Evolutionary conservation across 2,113 vertebrate genomes (phyloP).

Genomic region (Bungarus multicinctus): DNA sequence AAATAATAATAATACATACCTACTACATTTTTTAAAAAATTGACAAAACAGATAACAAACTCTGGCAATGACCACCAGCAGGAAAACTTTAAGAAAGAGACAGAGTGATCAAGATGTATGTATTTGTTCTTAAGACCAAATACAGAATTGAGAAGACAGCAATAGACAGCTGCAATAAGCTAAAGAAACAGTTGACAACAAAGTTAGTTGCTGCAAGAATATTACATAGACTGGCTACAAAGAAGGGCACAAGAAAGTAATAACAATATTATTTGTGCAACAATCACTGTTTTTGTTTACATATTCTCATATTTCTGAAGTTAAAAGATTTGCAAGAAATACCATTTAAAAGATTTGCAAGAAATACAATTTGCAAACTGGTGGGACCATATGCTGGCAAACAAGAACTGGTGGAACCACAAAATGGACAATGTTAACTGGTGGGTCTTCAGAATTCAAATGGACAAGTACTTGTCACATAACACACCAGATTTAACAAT

Average conservation of each 20-base stretch:
- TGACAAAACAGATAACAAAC: too few species aligned
- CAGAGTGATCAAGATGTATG: background rate
- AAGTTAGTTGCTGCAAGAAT: background rate
- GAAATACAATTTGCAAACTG: background rate
- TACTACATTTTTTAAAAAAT: background rate
- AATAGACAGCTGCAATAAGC: background rate
- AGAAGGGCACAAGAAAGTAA: background rate
- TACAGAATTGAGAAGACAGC: background rate
- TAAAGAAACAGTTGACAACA: background rate
- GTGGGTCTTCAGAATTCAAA: background rate
- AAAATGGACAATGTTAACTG: background rate
- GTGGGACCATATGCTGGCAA: background rate
- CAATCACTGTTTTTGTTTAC: too few species aligned
- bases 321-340: too few species aligned
- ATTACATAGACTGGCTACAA: background rate
- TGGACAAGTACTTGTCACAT: background rate
- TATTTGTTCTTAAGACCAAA: background rate
- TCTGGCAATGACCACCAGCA: background rate
- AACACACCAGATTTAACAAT: background rate
- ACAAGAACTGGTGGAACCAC: background rate
- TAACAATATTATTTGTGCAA: too few species aligned
- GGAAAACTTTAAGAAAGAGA: background rate
- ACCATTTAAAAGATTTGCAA: background rate
- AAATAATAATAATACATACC: too few species aligned
- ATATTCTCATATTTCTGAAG: too few species aligned